phyloP scores from a whole-genome alignment of 2,888 invertebrate species.

The Mesoligia furuncula region DNA sequence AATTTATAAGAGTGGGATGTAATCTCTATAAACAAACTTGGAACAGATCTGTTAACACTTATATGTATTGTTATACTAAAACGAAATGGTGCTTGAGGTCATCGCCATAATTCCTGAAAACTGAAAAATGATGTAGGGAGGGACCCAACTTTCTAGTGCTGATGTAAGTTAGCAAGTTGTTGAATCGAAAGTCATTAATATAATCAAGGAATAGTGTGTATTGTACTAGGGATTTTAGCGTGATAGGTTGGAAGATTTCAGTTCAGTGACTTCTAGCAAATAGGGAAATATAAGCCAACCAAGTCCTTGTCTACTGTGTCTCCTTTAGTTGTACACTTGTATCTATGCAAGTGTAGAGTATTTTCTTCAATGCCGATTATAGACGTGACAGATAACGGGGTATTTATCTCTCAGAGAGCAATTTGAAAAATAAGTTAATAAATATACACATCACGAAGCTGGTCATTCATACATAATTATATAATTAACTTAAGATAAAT shows the following conservation, averaged over 20 bases:
- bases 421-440: slow-evolving; percentile 41
- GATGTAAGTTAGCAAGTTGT: neutral
- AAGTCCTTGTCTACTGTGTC: neutral
- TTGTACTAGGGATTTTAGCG: neutral
- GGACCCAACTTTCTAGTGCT: neutral
- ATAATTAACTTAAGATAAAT: slow-evolving; percentile 53
- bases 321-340: neutral
- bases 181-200: neutral
- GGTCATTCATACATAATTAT: slow-evolving; percentile 51
- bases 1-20: neutral
- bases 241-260: neutral
- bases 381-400: slow-evolving; percentile 6
- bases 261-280: neutral
- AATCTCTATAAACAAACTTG: slow-evolving; percentile 12
- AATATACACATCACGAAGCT: slow-evolving; percentile 40
- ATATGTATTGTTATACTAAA: neutral
- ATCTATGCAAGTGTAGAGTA: neutral
- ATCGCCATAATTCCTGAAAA: neutral
- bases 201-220: neutral
- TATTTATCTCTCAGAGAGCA: slow-evolving; percentile 16
- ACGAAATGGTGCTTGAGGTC: neutral
- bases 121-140: neutral
- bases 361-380: neutral
- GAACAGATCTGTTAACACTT: neutral
- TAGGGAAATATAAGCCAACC: neutral